Percentiles rank a stretch among this genome's conserved stretches.
Evolutionary conservation across 2,888 invertebrate genomes (phyloP).

Genomic region (Acronicta alni): DNA sequence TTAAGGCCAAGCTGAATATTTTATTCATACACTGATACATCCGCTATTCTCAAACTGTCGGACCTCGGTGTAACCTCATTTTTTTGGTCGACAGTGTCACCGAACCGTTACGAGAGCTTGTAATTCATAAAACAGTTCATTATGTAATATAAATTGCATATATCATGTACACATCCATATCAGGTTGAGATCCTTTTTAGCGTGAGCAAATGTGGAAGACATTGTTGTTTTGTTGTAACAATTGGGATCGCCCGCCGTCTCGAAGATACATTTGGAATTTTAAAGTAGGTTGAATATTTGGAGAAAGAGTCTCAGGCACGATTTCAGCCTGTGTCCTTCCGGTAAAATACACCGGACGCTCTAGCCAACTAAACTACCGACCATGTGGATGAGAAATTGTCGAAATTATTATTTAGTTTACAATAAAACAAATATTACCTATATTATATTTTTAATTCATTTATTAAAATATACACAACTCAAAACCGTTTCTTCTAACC

Average conservation of each 20-base stretch:
- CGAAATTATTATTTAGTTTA: too few relatives aligned
- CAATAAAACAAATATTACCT: slow-evolving; percentile 10
- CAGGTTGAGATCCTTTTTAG: slow-evolving; percentile 6
- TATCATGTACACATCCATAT: slow-evolving; percentile 30
- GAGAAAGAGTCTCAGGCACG: too few relatives aligned
- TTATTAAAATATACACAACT: slow-evolving; percentile 36
- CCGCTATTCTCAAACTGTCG: background rate
- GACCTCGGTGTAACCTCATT: slow-evolving; percentile 36
- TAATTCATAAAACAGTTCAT: slow-evolving; percentile 46
- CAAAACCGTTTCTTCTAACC: background rate
- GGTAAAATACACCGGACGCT: too few relatives aligned
- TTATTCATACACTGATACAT: background rate
- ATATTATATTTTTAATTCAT: slow-evolving; percentile 14
- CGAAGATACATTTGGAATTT: too few relatives aligned
- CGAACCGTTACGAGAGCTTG: slow-evolving; percentile 39
- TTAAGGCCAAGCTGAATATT: background rate
- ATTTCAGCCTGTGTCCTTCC: too few relatives aligned
- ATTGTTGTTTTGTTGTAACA: too few relatives aligned
- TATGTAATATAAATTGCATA: slow-evolving; percentile 38
- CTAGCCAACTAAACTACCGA: too few relatives aligned
- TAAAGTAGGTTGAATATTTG: too few relatives aligned
- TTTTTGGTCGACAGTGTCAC: slow-evolving; percentile 30
- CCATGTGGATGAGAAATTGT: too few relatives aligned
- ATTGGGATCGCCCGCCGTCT: too few relatives aligned
- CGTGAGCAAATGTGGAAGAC: slow-evolving; percentile 5